phyloP scores from a whole-genome alignment of 1,140 invertebrate genomes.

The Schlechtendalia chinensis region DNA sequence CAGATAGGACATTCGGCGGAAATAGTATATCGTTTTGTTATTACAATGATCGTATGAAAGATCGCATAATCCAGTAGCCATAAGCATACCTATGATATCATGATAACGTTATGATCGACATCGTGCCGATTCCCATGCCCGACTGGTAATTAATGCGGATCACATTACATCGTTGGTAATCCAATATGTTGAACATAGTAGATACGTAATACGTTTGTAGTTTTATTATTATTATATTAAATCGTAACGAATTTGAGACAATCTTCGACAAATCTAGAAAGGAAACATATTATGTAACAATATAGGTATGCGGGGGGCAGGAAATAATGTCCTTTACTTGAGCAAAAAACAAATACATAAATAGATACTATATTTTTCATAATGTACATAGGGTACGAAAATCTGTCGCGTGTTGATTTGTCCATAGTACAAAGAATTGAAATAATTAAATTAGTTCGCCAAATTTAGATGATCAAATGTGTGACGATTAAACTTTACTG shows the following conservation, averaged over 20 bases:
- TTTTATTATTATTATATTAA: not conserved
- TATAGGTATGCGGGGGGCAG: not conserved
- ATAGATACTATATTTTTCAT: not conserved
- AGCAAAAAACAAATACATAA: not conserved
- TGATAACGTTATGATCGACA: not conserved
- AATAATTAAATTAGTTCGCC: too few relatives aligned
- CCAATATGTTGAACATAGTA: too few relatives aligned
- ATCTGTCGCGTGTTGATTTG: too few relatives aligned
- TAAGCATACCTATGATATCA: not conserved
- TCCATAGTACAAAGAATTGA: too few relatives aligned
- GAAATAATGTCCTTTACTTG: not conserved
- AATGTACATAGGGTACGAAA: not conserved
- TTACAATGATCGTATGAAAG: not conserved
- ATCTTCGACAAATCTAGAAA: not conserved
- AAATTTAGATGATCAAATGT: too few relatives aligned
- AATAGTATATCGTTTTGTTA: not conserved
- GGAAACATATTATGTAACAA: not conserved
- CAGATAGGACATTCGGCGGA: too few relatives aligned
- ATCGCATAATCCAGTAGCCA: not conserved
- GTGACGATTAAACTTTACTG: too few relatives aligned
- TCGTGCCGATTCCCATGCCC: not conserved
- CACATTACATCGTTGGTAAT: not conserved
- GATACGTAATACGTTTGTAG: not conserved
- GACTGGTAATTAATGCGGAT: not conserved
- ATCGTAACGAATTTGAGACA: constrained; percentile 12